These are phyloP conservation scores for Leucophenga maculata DNA, from an alignment of 2,888 invertebrate genomes.

Conservation along the genomic window DNA sequence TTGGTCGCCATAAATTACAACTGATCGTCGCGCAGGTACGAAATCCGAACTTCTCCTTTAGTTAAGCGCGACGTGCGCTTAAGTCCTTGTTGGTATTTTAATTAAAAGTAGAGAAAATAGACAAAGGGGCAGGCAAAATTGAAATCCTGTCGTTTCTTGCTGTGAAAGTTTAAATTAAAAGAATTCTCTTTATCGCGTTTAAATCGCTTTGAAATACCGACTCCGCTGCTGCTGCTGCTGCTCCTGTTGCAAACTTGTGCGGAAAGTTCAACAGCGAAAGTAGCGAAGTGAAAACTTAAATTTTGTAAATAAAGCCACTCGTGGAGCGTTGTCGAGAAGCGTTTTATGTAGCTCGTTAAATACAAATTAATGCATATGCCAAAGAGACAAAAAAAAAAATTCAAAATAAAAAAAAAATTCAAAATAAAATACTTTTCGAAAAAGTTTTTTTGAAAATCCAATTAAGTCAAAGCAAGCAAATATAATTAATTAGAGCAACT, in stretches of 20 bases:
- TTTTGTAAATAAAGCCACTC: constrained; percentile 4
- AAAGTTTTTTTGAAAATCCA: constrained; percentile 5
- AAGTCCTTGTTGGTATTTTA: constrained; percentile 52
- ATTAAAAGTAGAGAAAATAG: constrained; percentile 48
- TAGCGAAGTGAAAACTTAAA: not conserved
- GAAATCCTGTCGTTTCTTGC: constrained; percentile 62
- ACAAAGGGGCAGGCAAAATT: not conserved
- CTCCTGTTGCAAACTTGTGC: not conserved
- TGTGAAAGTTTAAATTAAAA: constrained; percentile 63
- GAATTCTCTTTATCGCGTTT: constrained; percentile 21
- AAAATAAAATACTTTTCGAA: not conserved
- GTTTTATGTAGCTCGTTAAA: constrained; percentile 7
- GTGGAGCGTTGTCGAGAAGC: not conserved
- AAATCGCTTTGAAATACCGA: constrained; percentile 14
- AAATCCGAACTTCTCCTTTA: not conserved
- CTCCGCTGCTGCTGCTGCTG: too few relatives aligned
- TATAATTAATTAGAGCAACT: constrained; percentile 19
- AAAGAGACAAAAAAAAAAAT: constrained; percentile 4
- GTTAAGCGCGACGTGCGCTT: not conserved
- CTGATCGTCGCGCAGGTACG: not conserved
- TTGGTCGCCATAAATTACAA: constrained; percentile 14
- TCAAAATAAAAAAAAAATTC: not conserved
- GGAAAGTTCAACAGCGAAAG: not conserved
- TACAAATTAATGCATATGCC: constrained; percentile 20
- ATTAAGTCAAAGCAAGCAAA: constrained; percentile 22